Conservation (phyloP, 2,797 vertebrate species). For the Columba guinea region DNA sequence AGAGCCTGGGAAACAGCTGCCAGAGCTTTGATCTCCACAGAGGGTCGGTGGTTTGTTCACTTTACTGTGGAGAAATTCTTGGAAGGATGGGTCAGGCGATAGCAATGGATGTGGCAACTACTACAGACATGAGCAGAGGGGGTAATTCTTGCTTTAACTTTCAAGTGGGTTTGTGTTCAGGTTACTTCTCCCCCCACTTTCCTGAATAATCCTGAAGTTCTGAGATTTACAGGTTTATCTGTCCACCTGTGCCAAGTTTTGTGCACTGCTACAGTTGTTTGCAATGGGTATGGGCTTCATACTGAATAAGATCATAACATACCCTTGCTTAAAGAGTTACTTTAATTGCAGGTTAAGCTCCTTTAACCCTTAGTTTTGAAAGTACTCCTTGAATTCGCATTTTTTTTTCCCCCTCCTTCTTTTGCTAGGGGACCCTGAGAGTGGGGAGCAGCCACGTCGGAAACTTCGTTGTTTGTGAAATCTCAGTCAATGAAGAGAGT, state of each 20-base stretch:
- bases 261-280: neutral
- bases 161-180: neutral
- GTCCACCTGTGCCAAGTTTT: neutral
- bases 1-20: neutral
- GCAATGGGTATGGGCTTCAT: rapidly evolving
- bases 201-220: neutral
- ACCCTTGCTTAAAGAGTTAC: neutral
- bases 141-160: neutral
- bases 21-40: neutral
- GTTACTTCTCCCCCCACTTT: neutral
- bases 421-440: neutral
- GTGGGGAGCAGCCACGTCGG: neutral
- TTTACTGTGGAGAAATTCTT: neutral
- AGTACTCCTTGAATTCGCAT: neutral
- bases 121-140: neutral
- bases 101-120: neutral
- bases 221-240: neutral
- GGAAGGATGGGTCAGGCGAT: rapidly evolving
- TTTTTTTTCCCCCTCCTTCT: neutral
- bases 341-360: neutral
- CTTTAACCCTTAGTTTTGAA: neutral
- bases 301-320: neutral
- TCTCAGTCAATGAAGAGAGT: neutral
- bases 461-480: neutral
- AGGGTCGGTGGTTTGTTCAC: rapidly evolving